Evolutionary conservation across 2,113 vertebrate species (phyloP), one percentile per base, ranked within the genome.

Genomic region (Engystomops pustulosus): DNA sequence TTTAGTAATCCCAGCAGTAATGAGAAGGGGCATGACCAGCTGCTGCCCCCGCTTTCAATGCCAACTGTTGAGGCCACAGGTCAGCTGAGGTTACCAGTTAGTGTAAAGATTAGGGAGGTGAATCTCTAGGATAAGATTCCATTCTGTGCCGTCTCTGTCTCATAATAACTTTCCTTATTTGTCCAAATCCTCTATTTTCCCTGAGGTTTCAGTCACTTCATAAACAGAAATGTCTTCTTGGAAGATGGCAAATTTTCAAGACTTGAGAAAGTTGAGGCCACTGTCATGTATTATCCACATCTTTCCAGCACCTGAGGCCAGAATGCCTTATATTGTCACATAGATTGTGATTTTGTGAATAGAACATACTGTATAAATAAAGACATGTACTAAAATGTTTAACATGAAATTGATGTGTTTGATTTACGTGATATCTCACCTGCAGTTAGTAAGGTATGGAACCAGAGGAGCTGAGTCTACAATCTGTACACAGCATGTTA

Each of bases 141-240:
- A 14, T 70, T 81, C 30, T 81, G 62, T 81, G 30, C 32, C 58
- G 65, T 53, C 45, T 53, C 65, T 70, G 62, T 70, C 49, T 81
- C 67, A 27, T 30, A 45, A 53, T 51, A 53, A 60, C 53, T 17
- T 67, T 67, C 32, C 41, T 67, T 49, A 68, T 80, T 68, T 9
- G 51, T 78, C 32, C 53, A 55, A 70, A 27, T 25, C 32, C 30
- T 36, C 47, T 36, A 9, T 25, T 81, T 60, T 38, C 51, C 67
- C 67, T 30, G 45, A 44, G 67, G 45, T 53, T 81, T 81, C n/a
- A 71, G 68, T 58, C 7, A n/a, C 41, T 36, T 72, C 38, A 82
- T 36, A 53, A 44, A 72, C 60, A 45, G 27, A 78, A 82, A 70
- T 71, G n/a, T 67, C 32, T n/a, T 69, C 44, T 20, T 49, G 20